These are phyloP conservation scores for Lacanobia oleracea DNA, from an alignment of 2,888 invertebrate genomes.

Conservation along the genomic window DNA sequence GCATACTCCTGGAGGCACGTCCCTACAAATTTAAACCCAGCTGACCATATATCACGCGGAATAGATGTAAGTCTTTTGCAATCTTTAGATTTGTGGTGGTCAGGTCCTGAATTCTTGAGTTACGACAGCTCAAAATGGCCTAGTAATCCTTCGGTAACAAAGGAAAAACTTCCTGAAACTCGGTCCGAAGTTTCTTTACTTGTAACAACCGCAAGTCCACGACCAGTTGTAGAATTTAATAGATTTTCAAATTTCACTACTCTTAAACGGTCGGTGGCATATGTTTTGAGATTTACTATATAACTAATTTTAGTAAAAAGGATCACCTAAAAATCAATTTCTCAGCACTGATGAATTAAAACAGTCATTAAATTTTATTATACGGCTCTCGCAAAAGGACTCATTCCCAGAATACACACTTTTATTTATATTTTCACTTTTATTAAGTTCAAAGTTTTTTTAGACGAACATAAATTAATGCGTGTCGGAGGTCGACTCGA, in stretches of 20 bases:
- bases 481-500: no score
- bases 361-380: no score
- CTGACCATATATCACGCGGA: slow-evolving; percentile 9
- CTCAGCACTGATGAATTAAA: no score
- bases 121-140: neutral
- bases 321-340: no score
- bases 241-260: slow-evolving; percentile 4
- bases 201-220: neutral
- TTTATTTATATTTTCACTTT: no score
- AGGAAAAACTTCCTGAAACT: neutral
- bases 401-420: no score
- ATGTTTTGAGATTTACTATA: no score
- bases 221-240: slow-evolving; percentile 5
- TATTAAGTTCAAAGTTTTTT: no score
- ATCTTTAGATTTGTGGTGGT: slow-evolving; percentile 10
- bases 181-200: neutral
- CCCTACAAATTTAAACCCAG: slow-evolving; percentile 10
- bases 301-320: no score
- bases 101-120: slow-evolving; percentile 3
- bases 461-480: no score
- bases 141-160: neutral
- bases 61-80: neutral
- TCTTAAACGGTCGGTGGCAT: neutral
- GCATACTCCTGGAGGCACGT: slow-evolving; percentile 1
- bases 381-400: no score